These are phyloP conservation scores for Zootoca vivipara DNA, from an alignment of 2,113 vertebrate species.

Conservation along the genomic window DNA sequence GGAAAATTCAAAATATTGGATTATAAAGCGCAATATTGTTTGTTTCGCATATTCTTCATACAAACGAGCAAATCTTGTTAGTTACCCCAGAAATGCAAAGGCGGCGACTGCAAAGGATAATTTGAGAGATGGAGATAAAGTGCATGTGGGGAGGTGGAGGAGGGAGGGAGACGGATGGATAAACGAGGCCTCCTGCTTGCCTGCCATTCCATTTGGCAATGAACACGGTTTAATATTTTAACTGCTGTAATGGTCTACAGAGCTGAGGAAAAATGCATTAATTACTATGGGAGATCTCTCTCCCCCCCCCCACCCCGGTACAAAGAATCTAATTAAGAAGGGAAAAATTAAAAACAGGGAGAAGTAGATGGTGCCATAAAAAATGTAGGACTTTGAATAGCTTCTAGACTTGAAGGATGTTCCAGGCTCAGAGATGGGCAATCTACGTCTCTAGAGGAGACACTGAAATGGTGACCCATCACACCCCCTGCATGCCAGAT, in stretches of 20 bases:
- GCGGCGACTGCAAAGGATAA: background rate
- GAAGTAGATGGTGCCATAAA: background rate
- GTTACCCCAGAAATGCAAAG: conserved; percentile 7
- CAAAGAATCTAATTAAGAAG: conserved; percentile 22
- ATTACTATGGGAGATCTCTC: conserved; percentile 15
- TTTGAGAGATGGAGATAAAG: conserved; percentile 21
- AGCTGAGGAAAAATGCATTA: conserved; percentile 1
- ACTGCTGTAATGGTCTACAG: conserved; percentile 12
- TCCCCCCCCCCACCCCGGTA: background rate
- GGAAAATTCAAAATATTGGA: conserved; percentile 17
- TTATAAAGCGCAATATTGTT: conserved; percentile 17
- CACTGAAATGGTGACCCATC: background rate
- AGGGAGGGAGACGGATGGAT: background rate
- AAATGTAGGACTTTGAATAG: background rate
- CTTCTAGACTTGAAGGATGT: background rate
- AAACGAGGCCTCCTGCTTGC: background rate
- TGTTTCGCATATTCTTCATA: conserved; percentile 1
- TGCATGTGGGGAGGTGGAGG: background rate
- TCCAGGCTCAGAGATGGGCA: no score
- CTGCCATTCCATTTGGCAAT: background rate
- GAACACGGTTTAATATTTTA: conserved; percentile 23
- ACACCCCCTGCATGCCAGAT: background rate
- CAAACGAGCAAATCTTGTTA: conserved; percentile 8
- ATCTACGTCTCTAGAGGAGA: background rate
- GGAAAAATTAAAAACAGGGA: background rate